Evolutionary conservation across 2,113 vertebrate species (phyloP).

Genomic region (Campylorhamphus procurvoides): DNA sequence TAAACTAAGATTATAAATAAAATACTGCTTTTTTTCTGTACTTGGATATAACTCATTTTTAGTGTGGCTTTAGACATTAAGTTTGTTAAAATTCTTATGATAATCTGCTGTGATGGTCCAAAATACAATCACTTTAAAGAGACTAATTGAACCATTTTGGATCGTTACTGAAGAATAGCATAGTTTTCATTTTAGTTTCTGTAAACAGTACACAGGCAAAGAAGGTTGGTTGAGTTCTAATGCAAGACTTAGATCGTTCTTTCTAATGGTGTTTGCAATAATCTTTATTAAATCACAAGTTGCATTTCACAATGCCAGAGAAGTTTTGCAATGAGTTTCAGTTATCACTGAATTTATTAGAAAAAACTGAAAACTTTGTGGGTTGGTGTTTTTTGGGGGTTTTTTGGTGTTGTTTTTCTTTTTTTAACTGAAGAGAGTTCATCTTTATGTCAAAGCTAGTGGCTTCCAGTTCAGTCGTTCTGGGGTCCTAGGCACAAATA

Average conservation of each 20-base stretch:
- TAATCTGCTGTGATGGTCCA: conserved; percentile 18
- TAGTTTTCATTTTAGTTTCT: not conserved
- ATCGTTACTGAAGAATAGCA: conserved; percentile 28
- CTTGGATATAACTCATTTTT: conserved; percentile 76
- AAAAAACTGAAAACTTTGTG: not conserved
- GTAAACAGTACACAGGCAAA: not conserved
- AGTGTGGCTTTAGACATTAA: conserved; percentile 64
- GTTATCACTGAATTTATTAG: not conserved
- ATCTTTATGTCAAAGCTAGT: not conserved
- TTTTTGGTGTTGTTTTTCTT: no score
- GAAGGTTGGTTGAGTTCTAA: not conserved
- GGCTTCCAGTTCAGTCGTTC: not conserved
- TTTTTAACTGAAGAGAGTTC: not conserved
- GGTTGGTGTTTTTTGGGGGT: no score
- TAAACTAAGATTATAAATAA: conserved; percentile 98
- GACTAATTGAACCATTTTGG: not conserved
- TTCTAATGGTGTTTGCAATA: not conserved
- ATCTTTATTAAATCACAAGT: not conserved
- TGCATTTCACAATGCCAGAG: not conserved
- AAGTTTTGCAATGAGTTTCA: not conserved
- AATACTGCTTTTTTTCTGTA: conserved; percentile 93
- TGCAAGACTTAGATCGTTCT: not conserved
- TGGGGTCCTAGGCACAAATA: not conserved
- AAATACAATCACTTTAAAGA: not conserved
- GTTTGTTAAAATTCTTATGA: conserved; percentile 8